Conservation (phyloP, 1,140 invertebrate species). For the Glossosoma conforme region DNA sequence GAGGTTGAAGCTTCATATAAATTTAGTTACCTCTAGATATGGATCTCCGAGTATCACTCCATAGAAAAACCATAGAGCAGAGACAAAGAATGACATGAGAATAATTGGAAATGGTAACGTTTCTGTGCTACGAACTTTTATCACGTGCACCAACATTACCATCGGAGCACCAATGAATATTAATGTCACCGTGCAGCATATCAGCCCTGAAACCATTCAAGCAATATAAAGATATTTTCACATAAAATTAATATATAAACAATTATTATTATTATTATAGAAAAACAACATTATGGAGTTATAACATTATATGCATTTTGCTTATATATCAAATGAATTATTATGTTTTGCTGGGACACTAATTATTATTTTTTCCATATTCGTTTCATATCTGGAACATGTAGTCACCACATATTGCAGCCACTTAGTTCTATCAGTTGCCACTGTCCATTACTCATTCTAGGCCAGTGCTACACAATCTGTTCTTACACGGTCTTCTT, state of each 20-base stretch:
- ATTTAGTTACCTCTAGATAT: conserved; percentile 61
- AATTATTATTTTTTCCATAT: too few species aligned
- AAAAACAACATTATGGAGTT: not conserved
- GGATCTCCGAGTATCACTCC: conserved; percentile 64
- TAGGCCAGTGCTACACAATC: too few species aligned
- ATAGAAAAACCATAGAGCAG: conserved; percentile 70
- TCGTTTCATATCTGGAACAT: too few species aligned
- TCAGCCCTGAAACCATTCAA: conserved; percentile 49
- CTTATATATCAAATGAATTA: not conserved
- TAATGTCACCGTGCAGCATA: conserved; percentile 67
- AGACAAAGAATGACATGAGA: conserved; percentile 67
- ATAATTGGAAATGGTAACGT: conserved; percentile 76
- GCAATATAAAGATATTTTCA: not conserved
- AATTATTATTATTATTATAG: not conserved
- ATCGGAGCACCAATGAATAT: conserved; percentile 76
- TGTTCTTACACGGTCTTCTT: too few species aligned
- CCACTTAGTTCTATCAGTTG: too few species aligned
- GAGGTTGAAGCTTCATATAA: not conserved
- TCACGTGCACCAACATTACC: conserved; percentile 68
- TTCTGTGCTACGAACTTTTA: conserved; percentile 68
- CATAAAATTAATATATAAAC: not conserved
- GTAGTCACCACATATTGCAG: too few species aligned
- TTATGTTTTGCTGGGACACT: not conserved
- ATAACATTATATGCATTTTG: not conserved
- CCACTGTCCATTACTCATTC: not conserved